A percentile compares a stretch with the other conserved stretches of the same genome.
Conservation (phyloP, 2,113 vertebrate genomes). For the Rissa tridactyla region DNA sequence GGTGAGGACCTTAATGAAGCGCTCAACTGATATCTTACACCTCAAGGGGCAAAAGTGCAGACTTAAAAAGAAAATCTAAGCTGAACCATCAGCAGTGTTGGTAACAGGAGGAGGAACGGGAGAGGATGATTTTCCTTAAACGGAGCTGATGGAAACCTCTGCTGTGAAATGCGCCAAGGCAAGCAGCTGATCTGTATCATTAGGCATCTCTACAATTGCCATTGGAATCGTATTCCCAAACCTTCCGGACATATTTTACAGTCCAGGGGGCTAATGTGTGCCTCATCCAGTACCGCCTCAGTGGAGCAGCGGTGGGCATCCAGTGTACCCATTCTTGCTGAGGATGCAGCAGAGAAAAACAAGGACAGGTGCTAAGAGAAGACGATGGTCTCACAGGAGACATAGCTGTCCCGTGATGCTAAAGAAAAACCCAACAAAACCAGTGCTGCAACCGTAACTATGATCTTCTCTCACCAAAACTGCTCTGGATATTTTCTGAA, state of each 20-base stretch:
- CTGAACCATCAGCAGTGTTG: background rate
- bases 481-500: background rate
- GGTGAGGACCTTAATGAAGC: background rate
- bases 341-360: background rate
- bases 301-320: background rate
- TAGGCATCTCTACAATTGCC: background rate
- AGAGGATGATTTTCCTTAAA: background rate
- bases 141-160: background rate
- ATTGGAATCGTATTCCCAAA: background rate
- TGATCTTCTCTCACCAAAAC: background rate
- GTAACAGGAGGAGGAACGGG: background rate
- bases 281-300: background rate
- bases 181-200: conserved; percentile 14
- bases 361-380: background rate
- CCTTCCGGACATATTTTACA: background rate
- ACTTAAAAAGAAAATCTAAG: conserved; percentile 1
- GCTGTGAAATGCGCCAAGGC: background rate
- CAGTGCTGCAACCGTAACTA: background rate
- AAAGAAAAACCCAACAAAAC: background rate
- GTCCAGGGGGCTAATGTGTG: background rate
- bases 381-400: background rate
- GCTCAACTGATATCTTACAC: background rate
- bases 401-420: background rate
- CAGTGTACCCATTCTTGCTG: background rate
- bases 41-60: background rate